A percentile compares a stretch with the other conserved stretches of the same genome.
These are phyloP conservation scores for Gonatopus flavifemur DNA, from an alignment of 1,140 invertebrate species.

Conservation along the genomic window DNA sequence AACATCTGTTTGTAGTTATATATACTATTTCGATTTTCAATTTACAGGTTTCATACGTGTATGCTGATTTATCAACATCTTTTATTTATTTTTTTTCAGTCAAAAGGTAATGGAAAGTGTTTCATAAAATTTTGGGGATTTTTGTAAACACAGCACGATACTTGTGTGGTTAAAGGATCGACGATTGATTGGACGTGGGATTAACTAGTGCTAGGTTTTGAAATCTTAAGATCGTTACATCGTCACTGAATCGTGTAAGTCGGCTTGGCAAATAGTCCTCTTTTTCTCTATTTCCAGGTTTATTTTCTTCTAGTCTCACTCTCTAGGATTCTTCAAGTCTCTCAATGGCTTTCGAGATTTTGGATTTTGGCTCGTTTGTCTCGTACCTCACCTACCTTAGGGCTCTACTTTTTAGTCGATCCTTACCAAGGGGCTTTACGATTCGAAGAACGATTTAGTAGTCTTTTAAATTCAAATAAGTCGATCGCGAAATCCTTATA, in stretches of 20 bases:
- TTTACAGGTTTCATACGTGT: not conserved
- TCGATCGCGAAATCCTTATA: too few relatives aligned
- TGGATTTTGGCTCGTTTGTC: slow-evolving; percentile 18
- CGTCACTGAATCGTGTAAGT: slow-evolving; percentile 34
- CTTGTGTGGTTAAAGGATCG: too few relatives aligned
- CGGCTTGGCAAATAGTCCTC: slow-evolving; percentile 30
- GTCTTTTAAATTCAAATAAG: too few relatives aligned
- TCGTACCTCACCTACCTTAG: slow-evolving; percentile 9
- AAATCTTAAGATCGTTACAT: slow-evolving; percentile 30
- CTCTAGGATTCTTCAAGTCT: slow-evolving; percentile 29
- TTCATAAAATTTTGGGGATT: slow-evolving; percentile 22
- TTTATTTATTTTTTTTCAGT: not conserved
- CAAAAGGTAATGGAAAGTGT: not conserved
- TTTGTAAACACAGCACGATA: slow-evolving; percentile 19
- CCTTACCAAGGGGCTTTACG: too few relatives aligned
- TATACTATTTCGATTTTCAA: too few relatives aligned
- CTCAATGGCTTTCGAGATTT: slow-evolving; percentile 31
- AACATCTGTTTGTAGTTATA: too few relatives aligned
- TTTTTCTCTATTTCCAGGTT: slow-evolving; percentile 4
- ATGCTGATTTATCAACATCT: not conserved
- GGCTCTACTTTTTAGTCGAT: too few relatives aligned
- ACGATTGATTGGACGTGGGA: slow-evolving; percentile 34
- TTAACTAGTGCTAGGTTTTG: slow-evolving; percentile 21
- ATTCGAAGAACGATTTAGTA: too few relatives aligned
- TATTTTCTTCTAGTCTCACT: slow-evolving; percentile 9